Percentiles rank a stretch among this genome's conserved stretches.
These are phyloP conservation scores for Parotocinclus haroldoi DNA, from an alignment of 2,797 vertebrate genomes.

Conservation along the genomic window DNA sequence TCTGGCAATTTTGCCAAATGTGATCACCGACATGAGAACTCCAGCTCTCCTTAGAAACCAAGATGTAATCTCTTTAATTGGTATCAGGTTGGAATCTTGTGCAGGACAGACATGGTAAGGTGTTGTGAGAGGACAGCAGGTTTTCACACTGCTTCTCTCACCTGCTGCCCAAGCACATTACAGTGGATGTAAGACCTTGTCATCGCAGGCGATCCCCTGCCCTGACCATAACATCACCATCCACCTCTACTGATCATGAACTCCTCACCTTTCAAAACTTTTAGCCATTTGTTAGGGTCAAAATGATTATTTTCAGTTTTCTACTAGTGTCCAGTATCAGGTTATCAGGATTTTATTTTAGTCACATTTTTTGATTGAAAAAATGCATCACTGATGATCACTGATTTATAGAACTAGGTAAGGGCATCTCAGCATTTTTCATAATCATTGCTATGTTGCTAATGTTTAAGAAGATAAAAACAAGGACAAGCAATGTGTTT, in stretches of 20 bases:
- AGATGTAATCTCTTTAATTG: constrained; percentile 99
- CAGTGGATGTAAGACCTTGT: constrained; percentile 4
- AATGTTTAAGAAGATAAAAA: no score
- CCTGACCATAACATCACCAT: constrained; percentile 10
- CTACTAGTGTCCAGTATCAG: no score
- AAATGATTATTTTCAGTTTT: no score
- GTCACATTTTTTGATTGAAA: no score
- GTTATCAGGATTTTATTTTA: no score
- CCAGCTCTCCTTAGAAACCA: constrained; percentile 61
- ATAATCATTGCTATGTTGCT: no score
- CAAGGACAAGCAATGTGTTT: no score
- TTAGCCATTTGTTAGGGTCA: no score
- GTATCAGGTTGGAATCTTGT: constrained; percentile 65
- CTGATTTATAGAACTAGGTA: no score
- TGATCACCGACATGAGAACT: background rate
- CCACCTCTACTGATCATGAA: constrained; percentile 4
- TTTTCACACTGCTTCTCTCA: constrained; percentile 22
- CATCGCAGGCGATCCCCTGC: constrained; percentile 14
- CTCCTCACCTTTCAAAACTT: constrained; percentile 2
- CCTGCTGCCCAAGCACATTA: constrained; percentile 28
- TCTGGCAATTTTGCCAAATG: constrained; percentile 85
- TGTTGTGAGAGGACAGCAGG: constrained; percentile 26
- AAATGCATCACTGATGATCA: no score
- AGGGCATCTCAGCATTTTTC: no score
- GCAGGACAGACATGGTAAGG: constrained; percentile 22